Conservation (phyloP, 2,888 invertebrate genomes). For the Eumerus sabulonum region DNA sequence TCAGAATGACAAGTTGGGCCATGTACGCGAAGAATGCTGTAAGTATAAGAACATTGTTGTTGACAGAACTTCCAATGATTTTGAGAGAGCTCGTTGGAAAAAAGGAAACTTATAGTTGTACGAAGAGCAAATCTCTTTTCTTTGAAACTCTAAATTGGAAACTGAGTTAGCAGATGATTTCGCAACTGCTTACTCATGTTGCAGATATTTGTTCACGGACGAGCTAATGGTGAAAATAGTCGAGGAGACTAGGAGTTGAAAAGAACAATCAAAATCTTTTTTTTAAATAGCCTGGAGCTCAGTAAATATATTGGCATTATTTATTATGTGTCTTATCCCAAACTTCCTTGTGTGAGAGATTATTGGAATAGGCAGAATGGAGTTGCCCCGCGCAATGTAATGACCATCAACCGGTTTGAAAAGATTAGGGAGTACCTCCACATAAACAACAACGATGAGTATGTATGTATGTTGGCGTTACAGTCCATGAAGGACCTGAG, state of each 20-base stretch:
- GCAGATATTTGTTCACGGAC: constrained; percentile 55
- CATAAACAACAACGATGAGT: constrained; percentile 54
- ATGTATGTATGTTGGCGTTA: too few species aligned
- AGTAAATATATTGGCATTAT: constrained; percentile 47
- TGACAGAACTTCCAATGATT: constrained; percentile 14
- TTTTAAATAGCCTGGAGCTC: constrained; percentile 29
- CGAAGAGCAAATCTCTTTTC: constrained; percentile 47
- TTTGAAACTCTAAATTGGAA: constrained; percentile 42
- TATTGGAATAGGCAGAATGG: constrained; percentile 51
- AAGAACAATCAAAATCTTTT: constrained; percentile 28
- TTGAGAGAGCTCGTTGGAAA: constrained; percentile 44
- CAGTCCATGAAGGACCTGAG: too few species aligned
- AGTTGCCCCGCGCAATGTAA: constrained; percentile 56
- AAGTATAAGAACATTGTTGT: constrained; percentile 11
- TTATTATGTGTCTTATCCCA: constrained; percentile 60
- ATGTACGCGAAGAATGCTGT: constrained; percentile 33
- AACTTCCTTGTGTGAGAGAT: constrained; percentile 52
- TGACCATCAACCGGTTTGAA: constrained; percentile 48
- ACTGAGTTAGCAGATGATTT: constrained; percentile 42
- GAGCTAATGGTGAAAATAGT: constrained; percentile 46
- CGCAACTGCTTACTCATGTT: constrained; percentile 45
- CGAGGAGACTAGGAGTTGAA: constrained; percentile 44
- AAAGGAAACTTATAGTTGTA: constrained; percentile 49
- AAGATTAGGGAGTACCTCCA: constrained; percentile 58
- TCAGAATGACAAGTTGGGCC: constrained; percentile 28